These are phyloP conservation scores for Anguilla japonica DNA, from an alignment of 2,113 vertebrate species.

Conservation along the genomic window DNA sequence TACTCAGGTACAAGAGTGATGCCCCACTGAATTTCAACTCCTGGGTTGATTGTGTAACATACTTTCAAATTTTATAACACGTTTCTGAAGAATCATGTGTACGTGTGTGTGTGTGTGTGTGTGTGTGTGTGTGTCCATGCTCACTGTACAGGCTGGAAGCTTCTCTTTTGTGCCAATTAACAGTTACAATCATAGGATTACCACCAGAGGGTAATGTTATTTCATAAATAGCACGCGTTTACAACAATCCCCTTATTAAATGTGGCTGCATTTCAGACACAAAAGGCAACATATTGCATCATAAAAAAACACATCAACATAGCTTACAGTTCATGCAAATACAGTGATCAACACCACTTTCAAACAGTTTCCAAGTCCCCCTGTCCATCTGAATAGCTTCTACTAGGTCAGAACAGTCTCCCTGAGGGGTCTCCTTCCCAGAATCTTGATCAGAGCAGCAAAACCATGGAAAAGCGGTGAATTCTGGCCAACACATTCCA, in stretches of 20 bases:
- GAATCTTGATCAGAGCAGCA: neutral
- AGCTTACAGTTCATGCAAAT: neutral
- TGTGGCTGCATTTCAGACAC: neutral
- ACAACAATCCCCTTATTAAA: neutral
- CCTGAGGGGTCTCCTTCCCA: neutral
- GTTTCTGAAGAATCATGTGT: neutral
- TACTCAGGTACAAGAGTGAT: neutral
- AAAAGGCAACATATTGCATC: neutral
- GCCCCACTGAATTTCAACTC: neutral
- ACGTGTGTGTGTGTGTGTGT: neutral
- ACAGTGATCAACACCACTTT: neutral
- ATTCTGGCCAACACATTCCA: constrained; percentile 2
- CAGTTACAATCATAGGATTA: neutral
- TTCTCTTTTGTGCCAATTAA: neutral
- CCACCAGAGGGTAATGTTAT: neutral
- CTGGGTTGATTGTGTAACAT: neutral
- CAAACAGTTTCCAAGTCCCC: neutral
- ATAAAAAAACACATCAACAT: neutral
- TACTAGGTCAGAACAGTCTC: neutral
- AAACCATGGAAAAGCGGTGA: neutral
- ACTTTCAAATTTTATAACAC: neutral
- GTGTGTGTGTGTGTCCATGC: neutral
- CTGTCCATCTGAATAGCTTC: neutral
- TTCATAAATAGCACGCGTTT: neutral
- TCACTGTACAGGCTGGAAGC: neutral